Percentiles rank a stretch among this genome's conserved stretches.
These are phyloP conservation scores for Falco naumanni DNA, from an alignment of 2,797 vertebrate genomes.

Conservation along the genomic window DNA sequence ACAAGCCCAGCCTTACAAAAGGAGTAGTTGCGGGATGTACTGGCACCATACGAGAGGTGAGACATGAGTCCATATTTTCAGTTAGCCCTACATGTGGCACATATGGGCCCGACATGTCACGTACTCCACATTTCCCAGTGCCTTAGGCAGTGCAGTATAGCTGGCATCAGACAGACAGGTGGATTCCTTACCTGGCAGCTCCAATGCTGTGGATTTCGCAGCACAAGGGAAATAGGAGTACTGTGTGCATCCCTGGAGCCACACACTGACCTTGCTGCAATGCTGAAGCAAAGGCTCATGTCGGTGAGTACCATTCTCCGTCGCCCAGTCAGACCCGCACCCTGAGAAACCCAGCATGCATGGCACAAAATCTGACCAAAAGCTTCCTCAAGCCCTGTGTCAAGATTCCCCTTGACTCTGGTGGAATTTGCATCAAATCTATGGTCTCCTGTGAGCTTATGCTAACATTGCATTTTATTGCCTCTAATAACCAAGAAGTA, in stretches of 20 bases:
- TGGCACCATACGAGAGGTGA: neutral
- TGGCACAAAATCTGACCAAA: neutral
- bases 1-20: neutral
- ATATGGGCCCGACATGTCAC: accelerated
- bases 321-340: neutral
- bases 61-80: accelerated
- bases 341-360: accelerated
- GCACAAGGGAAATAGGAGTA: neutral
- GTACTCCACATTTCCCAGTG: neutral
- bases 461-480: neutral
- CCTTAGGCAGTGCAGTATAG: accelerated
- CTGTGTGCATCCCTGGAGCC: accelerated
- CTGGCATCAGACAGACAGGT: no score
- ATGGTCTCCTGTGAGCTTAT: neutral
- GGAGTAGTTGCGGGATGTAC: neutral
- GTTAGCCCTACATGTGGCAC: accelerated
- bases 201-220: neutral
- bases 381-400: neutral
- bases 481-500: neutral
- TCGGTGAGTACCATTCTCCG: neutral
- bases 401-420: neutral
- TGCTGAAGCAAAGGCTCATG: neutral
- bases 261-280: accelerated
- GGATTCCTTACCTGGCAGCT: neutral
- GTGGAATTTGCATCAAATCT: neutral